Base-by-base conservation (phyloP, 2,797 vertebrate species). In the Uromys caudimaculatus region DNA sequence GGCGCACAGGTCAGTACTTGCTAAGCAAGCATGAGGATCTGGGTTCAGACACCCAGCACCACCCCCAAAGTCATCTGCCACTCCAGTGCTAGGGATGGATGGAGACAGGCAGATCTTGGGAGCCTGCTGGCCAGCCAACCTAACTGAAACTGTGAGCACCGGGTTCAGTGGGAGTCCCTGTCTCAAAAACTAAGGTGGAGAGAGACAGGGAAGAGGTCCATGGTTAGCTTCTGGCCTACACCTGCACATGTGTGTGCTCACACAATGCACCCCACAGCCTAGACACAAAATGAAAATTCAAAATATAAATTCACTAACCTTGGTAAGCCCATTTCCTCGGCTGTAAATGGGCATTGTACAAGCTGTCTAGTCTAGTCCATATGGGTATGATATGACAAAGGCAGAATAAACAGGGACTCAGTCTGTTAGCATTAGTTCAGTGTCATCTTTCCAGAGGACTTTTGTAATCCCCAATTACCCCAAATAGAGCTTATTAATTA, bases 401-500 rank as follows among this genome's bases (percentile, higher is more conserved):
- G 19, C 73, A 64, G n/a, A 47, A 90, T 19, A 84, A 79, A 21
- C 52, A 75, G 47, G 35, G 11, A 75, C 67, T 93, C 81, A 38
- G 73, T 62, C 56, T 64, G 75, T 35, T 73, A 13, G 44, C 6
- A 54, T 54, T 2, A 77, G 47, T 13, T 92, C 84, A 96, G 92
- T 81, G n/a, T 84, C 29, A 24, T 77, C 60, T 56, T 73, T 86
- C 75, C 86, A 58, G 91, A 54, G 41, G 3, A 19, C 73, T 86
- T 87, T 85, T 52, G 29, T 21, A 88, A 58, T 67, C 21, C 32
- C 47, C 79, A 81, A 82, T 83, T 41, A 90, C 58, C 21, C 24
- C 83, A 93, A 94, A 82, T 47, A 95, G 19, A 95, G 78, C 19
- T 90, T 76, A 41, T 76, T 76, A 47, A 64, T 71, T 78, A 90